Evolutionary conservation across 2,888 invertebrate species (phyloP).

Genomic region (Lordiphosa andalusiaca): DNA sequence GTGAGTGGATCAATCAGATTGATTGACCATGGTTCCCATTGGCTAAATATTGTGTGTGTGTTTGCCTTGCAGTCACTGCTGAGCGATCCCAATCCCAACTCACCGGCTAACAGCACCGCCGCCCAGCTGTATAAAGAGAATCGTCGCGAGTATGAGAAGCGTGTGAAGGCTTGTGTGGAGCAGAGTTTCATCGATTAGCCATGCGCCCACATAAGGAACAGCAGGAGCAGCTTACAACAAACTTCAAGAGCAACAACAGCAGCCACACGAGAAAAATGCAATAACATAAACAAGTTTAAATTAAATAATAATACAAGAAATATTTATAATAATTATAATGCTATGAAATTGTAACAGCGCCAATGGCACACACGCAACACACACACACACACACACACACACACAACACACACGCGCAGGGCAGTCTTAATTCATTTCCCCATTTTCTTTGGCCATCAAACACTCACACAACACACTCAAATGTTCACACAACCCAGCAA

Average conservation of each 20-base stretch:
- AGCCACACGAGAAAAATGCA: conserved; percentile 51
- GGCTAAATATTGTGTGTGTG: conserved; percentile 2
- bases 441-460: conserved; percentile 31
- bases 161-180: conserved; percentile 99
- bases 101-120: conserved; percentile 99
- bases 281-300: conserved; percentile 69
- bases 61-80: conserved; percentile 90
- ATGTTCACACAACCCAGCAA: neutral
- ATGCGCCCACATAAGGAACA: conserved; percentile 72
- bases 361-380: conserved; percentile 33
- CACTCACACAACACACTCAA: conserved; percentile 14
- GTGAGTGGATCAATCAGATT: conserved; percentile 82
- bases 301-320: conserved; percentile 67
- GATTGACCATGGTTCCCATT: neutral
- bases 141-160: conserved; percentile 98
- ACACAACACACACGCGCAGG: conserved; percentile 18
- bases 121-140: conserved; percentile 99
- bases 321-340: conserved; percentile 68
- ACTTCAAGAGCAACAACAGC: conserved; percentile 30
- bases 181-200: conserved; percentile 98
- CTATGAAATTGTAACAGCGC: conserved; percentile 71
- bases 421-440: conserved; percentile 28
- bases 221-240: conserved; percentile 16
- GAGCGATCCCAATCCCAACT: conserved; percentile 99
- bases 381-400: conserved; percentile 24